These are phyloP conservation scores for Augiades crinisus DNA, from an alignment of 2,888 invertebrate species.

Conservation along the genomic window DNA sequence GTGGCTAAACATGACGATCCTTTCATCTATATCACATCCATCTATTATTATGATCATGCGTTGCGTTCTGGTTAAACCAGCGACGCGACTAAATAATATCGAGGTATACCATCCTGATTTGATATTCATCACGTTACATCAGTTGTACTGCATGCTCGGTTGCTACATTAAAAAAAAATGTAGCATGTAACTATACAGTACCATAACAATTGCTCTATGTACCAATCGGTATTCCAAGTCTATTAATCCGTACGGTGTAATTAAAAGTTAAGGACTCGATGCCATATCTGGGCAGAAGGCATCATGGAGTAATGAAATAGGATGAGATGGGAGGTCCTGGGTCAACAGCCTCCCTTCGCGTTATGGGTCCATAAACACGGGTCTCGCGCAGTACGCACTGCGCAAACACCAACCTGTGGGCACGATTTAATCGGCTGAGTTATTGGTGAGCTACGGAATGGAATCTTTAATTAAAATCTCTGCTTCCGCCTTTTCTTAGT, in stretches of 20 bases:
- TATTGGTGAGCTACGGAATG: slow-evolving; percentile 17
- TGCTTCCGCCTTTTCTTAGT: slow-evolving; percentile 4
- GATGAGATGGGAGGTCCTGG: slow-evolving; percentile 9
- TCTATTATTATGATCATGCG: too few relatives aligned
- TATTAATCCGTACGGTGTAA: neutral
- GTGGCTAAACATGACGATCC: too few relatives aligned
- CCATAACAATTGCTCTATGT: too few relatives aligned
- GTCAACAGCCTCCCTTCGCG: slow-evolving; percentile 4
- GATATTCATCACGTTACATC: too few relatives aligned
- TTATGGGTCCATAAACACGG: slow-evolving; percentile 1
- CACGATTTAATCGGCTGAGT: slow-evolving; percentile 22
- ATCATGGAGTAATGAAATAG: slow-evolving; percentile 7
- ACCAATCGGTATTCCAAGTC: neutral
- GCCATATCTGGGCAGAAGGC: neutral
- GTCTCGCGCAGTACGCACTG: slow-evolving; percentile 1
- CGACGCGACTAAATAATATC: too few relatives aligned
- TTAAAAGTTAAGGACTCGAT: slow-evolving; percentile 9
- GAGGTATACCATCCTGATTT: too few relatives aligned
- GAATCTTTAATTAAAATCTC: slow-evolving; percentile 27
- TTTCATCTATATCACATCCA: too few relatives aligned
- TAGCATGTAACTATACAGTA: too few relatives aligned
- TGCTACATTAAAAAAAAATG: too few relatives aligned
- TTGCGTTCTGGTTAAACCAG: too few relatives aligned
- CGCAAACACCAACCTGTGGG: slow-evolving; percentile 3
- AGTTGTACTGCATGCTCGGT: too few relatives aligned